Percentiles rank a stretch among this genome's conserved stretches.
These are phyloP conservation scores for Acipenser transmontanus DNA, from an alignment of 2,797 vertebrate genomes.

Conservation along the genomic window DNA sequence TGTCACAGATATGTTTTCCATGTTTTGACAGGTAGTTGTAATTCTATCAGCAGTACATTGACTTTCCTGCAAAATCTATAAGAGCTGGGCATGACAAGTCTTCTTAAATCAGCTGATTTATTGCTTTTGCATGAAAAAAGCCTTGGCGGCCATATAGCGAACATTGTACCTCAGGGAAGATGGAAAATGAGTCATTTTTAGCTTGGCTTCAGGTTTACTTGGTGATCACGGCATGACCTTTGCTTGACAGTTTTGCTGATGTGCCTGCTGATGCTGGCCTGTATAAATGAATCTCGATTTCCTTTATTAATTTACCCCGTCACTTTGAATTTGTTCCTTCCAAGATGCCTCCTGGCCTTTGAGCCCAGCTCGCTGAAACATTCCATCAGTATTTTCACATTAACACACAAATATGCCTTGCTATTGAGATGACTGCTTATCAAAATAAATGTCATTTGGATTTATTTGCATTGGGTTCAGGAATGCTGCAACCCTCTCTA, in stretches of 20 bases:
- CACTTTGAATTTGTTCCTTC: constrained; percentile 1
- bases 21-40: constrained; percentile 71
- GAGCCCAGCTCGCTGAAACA: constrained; percentile 23
- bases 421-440: neutral
- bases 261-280: constrained; percentile 37
- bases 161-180: constrained; percentile 36
- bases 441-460: neutral
- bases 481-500: too few species aligned
- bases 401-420: neutral
- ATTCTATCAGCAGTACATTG: constrained; percentile 67
- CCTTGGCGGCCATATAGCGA: constrained; percentile 22
- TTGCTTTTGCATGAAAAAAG: constrained; percentile 44
- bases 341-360: constrained; percentile 16
- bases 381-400: constrained; percentile 10
- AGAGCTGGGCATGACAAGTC: constrained; percentile 45
- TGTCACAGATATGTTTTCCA: constrained; percentile 60
- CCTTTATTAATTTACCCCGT: constrained; percentile 51
- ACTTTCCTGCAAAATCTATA: constrained; percentile 61
- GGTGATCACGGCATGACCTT: constrained; percentile 47
- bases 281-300: constrained; percentile 50
- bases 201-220: constrained; percentile 25
- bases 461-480: neutral
- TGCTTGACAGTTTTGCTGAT: constrained; percentile 36
- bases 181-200: constrained; percentile 49
- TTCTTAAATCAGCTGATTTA: constrained; percentile 62